Evolutionary conservation across 2,888 invertebrate genomes (phyloP), one percentile per base, ranked within the genome.

Genomic region (Helobdella robusta): DNA sequence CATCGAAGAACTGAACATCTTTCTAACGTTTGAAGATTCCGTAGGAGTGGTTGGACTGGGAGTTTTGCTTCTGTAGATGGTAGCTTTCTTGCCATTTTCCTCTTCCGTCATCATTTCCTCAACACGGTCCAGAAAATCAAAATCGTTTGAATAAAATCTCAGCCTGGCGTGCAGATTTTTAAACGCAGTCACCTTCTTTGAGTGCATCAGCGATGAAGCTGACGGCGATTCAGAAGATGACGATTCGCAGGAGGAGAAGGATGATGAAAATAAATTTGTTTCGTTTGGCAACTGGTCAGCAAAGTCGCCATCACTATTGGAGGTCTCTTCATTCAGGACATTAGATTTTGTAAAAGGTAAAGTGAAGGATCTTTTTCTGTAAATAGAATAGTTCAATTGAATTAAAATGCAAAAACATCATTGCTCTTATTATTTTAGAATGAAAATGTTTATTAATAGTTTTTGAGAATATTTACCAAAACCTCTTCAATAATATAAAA

Each of bases 61-160:
- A 18, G 15, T 11, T 11, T 44, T 11, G 44, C 44, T 18, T n/a
- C n/a, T n/a, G n/a, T n/a, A n/a, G n/a, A n/a, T n/a, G n/a, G n/a
- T 32, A 32, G 28, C 56, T 25, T 56, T 32, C n/a, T 25, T 32
- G 32, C 56, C 56, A 30, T 1, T 30, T 4, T 6, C 11, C 28
- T 56, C 56, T 30, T 56, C 56, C 32, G 18, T 30, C 59, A 58
- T 58, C 3, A 44, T 40, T 4, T 50, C 50, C 18, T 50, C 50
- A 23, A 23, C 50, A 6, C 25, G 30, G 28, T 28, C 34, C 2
- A 46, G 23, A 11, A n/a, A 18, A 15, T 62, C 30, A 18, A 44
- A 46, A 32, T 62, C 62, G 34, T 32, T 23, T 15, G 62, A 62
- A 6, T 32, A 50, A 32, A 62, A 32, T n/a, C 62, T 25, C 18